A percentile compares a stretch with the other conserved stretches of the same genome.
These are phyloP conservation scores for Odiellus spinosus DNA, from an alignment of 2,888 invertebrate genomes.

Conservation along the genomic window DNA sequence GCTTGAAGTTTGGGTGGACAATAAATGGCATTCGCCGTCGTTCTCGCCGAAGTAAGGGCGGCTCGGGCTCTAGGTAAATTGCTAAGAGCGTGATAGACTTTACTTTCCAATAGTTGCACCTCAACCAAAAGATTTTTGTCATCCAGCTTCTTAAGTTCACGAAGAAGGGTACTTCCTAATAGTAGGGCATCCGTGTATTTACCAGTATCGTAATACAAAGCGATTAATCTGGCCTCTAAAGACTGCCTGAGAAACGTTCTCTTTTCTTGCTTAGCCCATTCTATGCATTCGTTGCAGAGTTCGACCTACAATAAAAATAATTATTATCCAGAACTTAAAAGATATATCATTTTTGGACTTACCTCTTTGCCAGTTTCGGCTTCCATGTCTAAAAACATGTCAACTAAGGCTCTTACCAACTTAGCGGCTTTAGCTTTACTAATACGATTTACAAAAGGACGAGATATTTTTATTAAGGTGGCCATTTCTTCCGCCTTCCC, in stretches of 20 bases:
- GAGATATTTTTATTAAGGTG: conserved; percentile 66
- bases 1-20: conserved; percentile 98
- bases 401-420: conserved; percentile 86
- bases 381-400: conserved; percentile 92
- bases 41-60: conserved; percentile 90
- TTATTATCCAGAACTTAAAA: too few relatives aligned
- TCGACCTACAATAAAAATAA: conserved; percentile 29
- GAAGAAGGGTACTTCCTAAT: conserved; percentile 60
- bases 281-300: conserved; percentile 72
- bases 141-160: conserved; percentile 94
- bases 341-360: conserved; percentile 28
- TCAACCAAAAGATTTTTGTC: conserved; percentile 97
- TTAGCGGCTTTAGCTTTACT: conserved; percentile 99
- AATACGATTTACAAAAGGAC: conserved; percentile 84
- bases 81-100: conserved; percentile 92
- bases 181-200: conserved; percentile 73
- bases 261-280: conserved; percentile 97
- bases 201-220: conserved; percentile 80
- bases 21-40: conserved; percentile 99
- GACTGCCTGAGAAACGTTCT: conserved; percentile 93
- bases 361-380: conserved; percentile 87
- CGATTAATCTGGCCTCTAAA: conserved; percentile 82
- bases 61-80: conserved; percentile 93
- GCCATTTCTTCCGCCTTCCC: conserved; percentile 62
- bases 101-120: conserved; percentile 93